Conservation (phyloP, 2,797 vertebrate genomes). For the Steatocranus sp. region DNA sequence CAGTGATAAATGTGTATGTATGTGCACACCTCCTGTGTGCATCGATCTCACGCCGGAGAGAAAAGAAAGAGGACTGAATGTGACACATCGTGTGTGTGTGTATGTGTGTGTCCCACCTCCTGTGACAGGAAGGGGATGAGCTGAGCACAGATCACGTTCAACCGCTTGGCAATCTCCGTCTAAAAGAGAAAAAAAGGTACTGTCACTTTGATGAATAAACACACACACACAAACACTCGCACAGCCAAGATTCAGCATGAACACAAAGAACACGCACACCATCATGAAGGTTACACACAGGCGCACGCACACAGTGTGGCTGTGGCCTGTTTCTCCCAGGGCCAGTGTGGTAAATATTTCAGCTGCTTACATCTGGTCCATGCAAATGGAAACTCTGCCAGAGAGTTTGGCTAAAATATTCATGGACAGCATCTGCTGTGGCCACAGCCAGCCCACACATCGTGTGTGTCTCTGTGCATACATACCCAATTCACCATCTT, state of each 20-base stretch:
- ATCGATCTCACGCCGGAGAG: constrained; percentile 19
- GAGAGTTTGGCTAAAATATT: constrained; percentile 77
- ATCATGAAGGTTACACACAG: not conserved
- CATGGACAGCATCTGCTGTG: constrained; percentile 78
- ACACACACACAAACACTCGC: constrained; percentile 6
- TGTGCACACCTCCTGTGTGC: constrained; percentile 15
- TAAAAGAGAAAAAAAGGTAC: constrained; percentile 53
- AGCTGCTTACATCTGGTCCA: constrained; percentile 80
- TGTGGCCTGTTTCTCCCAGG: constrained; percentile 58
- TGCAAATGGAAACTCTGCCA: constrained; percentile 77
- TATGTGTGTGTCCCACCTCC: constrained; percentile 72
- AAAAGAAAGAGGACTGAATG: constrained; percentile 2
- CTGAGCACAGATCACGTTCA: constrained; percentile 83
- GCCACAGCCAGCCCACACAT: constrained; percentile 66
- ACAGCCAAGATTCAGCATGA: constrained; percentile 11
- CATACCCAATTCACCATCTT: constrained; percentile 1
- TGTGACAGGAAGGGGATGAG: constrained; percentile 82
- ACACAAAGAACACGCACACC: constrained; percentile 20
- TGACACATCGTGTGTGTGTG: not conserved
- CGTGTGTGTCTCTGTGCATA: not conserved
- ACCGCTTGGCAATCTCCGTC: constrained; percentile 86
- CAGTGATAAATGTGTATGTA: constrained; percentile 9
- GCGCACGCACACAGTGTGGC: constrained; percentile 9
- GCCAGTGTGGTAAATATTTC: constrained; percentile 80
- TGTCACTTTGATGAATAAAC: constrained; percentile 60